These are phyloP conservation scores for Caloenas nicobarica DNA, from an alignment of 2,113 vertebrate species.

Conservation along the genomic window DNA sequence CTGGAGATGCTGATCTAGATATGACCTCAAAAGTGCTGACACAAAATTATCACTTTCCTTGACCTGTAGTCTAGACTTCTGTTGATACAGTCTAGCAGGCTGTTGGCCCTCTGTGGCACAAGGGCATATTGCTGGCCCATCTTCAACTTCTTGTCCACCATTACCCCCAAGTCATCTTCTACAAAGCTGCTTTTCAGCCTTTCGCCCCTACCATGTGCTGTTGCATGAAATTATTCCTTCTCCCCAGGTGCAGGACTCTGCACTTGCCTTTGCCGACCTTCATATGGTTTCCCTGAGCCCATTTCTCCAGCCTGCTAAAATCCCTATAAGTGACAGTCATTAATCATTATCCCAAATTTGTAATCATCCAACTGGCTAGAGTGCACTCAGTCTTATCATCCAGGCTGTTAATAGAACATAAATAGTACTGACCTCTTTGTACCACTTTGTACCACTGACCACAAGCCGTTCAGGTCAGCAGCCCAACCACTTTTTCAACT, in stretches of 20 bases:
- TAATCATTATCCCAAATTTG: neutral
- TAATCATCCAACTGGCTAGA: neutral
- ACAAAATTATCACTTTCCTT: neutral
- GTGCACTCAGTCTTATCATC: neutral
- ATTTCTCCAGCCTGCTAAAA: neutral
- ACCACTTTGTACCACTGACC: neutral
- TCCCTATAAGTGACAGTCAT: neutral
- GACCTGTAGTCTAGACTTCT: neutral
- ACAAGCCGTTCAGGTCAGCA: neutral
- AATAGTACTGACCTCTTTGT: neutral
- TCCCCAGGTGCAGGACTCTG: neutral
- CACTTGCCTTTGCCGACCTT: neutral
- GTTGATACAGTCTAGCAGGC: neutral
- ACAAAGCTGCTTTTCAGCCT: too few relatives aligned
- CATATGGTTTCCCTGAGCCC: neutral
- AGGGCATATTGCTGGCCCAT: neutral
- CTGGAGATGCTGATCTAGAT: neutral
- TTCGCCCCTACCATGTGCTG: neutral
- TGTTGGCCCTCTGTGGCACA: neutral
- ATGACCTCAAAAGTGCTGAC: neutral
- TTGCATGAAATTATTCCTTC: neutral
- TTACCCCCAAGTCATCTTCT: neutral
- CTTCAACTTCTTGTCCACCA: neutral
- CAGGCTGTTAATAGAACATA: neutral
- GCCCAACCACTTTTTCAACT: neutral